These are phyloP conservation scores for Atopsyche davidsoni DNA, from an alignment of 1,140 invertebrate genomes.

Conservation along the genomic window DNA sequence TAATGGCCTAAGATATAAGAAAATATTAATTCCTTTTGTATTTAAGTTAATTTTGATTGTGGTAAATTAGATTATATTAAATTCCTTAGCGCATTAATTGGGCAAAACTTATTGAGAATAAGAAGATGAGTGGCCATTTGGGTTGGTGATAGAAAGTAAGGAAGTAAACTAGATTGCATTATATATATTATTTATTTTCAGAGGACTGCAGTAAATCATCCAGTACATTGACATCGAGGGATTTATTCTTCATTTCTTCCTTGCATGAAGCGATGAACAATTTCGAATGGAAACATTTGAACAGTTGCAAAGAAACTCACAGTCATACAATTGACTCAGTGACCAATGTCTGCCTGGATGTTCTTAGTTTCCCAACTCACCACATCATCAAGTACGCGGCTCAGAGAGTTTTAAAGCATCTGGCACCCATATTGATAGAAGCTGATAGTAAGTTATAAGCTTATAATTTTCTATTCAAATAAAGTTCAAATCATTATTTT, in stretches of 20 bases:
- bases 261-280: slow-evolving; percentile 17
- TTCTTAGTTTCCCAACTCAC: slow-evolving; percentile 15
- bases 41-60: no score
- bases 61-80: no score
- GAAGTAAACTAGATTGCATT: not conserved
- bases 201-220: slow-evolving; percentile 13
- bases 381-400: slow-evolving; percentile 24
- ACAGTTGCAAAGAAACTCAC: slow-evolving; percentile 1
- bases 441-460: slow-evolving; percentile 21
- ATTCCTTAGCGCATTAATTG: no score
- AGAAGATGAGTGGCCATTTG: no score
- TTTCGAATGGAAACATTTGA: slow-evolving; percentile 24
- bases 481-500: no score
- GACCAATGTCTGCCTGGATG: slow-evolving; percentile 17
- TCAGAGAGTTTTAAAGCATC: slow-evolving; percentile 16
- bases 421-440: slow-evolving; percentile 20
- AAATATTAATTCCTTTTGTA: no score
- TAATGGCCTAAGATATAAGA: no score
- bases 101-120: no score
- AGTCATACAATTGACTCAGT: slow-evolving; percentile 11
- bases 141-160: no score
- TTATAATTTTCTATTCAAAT: not conserved
- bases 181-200: slow-evolving; percentile 16
- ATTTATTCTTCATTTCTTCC: slow-evolving; percentile 14
- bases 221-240: slow-evolving; percentile 7